Evolutionary conservation across 2,113 vertebrate species (phyloP).

Genomic region (Sebastes schlegelii): DNA sequence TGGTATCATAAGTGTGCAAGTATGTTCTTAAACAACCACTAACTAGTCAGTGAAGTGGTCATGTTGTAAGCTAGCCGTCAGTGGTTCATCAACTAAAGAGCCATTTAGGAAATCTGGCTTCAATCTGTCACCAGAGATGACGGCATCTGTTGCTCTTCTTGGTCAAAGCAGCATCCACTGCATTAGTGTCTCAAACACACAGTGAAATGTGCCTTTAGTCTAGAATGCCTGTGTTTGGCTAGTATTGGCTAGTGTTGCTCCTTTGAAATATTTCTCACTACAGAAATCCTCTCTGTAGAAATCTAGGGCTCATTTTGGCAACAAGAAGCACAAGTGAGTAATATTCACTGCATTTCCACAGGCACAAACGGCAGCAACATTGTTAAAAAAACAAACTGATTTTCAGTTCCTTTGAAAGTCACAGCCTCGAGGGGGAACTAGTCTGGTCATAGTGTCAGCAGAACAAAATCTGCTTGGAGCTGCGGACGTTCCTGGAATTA

Average conservation of each 20-base stretch:
- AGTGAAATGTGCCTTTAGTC: slow-evolving; percentile 33
- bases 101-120: not conserved
- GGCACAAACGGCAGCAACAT: slow-evolving; percentile 27
- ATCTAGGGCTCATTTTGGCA: slow-evolving; percentile 54
- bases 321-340: slow-evolving; percentile 15
- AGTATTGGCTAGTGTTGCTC: slow-evolving; percentile 46
- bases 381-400: not conserved
- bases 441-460: slow-evolving; percentile 2
- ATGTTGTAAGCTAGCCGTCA: not conserved
- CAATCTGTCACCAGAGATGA: not conserved
- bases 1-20: slow-evolving; percentile 8
- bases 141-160: slow-evolving; percentile 14
- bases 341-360: slow-evolving; percentile 6
- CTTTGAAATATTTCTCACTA: slow-evolving; percentile 14
- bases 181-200: slow-evolving; percentile 37
- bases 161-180: slow-evolving; percentile 37
- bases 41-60: slow-evolving; percentile 6
- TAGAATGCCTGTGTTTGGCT: slow-evolving; percentile 2
- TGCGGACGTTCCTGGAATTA: not conserved
- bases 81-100: slow-evolving; percentile 18
- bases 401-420: slow-evolving; percentile 20
- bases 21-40: slow-evolving; percentile 7
- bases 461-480: not conserved
- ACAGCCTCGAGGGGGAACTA: slow-evolving; percentile 4
- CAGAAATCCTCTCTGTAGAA: slow-evolving; percentile 20